These are phyloP conservation scores for Karalla daura DNA, from an alignment of 2,797 vertebrate genomes.

Conservation along the genomic window DNA sequence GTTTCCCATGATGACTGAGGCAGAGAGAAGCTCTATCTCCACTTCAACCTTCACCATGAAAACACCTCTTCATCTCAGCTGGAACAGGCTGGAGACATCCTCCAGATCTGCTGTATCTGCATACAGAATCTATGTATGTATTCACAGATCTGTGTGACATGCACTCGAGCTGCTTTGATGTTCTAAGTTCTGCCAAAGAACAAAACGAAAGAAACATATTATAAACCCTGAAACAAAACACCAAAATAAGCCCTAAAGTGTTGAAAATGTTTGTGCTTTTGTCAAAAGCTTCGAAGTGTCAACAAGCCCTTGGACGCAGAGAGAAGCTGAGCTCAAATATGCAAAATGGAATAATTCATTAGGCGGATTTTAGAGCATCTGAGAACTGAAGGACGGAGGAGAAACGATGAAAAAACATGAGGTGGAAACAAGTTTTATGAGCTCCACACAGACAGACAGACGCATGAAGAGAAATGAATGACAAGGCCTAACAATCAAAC, in stretches of 20 bases:
- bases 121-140: too few relatives aligned
- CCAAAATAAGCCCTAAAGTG: too few relatives aligned
- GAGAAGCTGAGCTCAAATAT: constrained; percentile 22
- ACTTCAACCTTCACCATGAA: too few relatives aligned
- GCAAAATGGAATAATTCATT: constrained; percentile 28
- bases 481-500: too few relatives aligned
- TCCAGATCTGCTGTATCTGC: too few relatives aligned
- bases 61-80: too few relatives aligned
- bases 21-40: too few relatives aligned
- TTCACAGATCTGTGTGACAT: too few relatives aligned
- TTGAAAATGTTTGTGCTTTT: constrained; percentile 4
- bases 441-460: constrained; percentile 7
- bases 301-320: constrained; percentile 34
- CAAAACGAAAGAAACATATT: neutral
- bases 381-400: constrained; percentile 45
- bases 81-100: too few relatives aligned
- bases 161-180: too few relatives aligned
- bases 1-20: too few relatives aligned
- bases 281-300: constrained; percentile 27
- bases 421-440: constrained; percentile 31
- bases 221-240: neutral
- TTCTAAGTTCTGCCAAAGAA: neutral
- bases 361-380: constrained; percentile 3
- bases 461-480: constrained; percentile 38
- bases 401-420: constrained; percentile 21